These are phyloP conservation scores for Drosophila villosipedis DNA, from an alignment of 2,888 invertebrate species.

Conservation along the genomic window DNA sequence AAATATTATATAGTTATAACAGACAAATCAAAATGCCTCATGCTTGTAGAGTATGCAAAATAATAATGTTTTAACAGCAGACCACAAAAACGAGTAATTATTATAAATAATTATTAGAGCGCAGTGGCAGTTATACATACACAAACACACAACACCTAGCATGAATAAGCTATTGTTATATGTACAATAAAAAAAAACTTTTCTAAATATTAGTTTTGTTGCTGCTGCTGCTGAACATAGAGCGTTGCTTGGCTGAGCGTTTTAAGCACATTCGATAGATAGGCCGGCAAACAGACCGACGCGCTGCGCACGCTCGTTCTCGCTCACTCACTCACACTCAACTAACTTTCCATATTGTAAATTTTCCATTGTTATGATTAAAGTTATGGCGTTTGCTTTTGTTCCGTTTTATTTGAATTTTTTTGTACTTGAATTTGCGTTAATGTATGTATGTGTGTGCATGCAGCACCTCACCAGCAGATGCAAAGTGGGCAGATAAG, in stretches of 20 bases:
- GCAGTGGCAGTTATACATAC: slow-evolving; percentile 66
- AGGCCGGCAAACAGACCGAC: slow-evolving; percentile 36
- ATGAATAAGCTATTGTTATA: slow-evolving; percentile 46
- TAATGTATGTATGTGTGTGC: slow-evolving; percentile 10
- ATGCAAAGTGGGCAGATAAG: slow-evolving; percentile 58
- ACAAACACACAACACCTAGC: slow-evolving; percentile 9
- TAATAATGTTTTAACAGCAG: slow-evolving; percentile 65
- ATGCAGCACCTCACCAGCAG: slow-evolving; percentile 47
- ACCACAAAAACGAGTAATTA: slow-evolving; percentile 68
- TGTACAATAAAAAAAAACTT: slow-evolving; percentile 39
- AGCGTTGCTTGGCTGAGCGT: slow-evolving; percentile 33
- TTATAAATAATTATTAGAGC: slow-evolving; percentile 81
- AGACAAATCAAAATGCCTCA: slow-evolving; percentile 3
- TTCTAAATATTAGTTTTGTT: slow-evolving; percentile 46
- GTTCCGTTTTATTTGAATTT: slow-evolving; percentile 35
- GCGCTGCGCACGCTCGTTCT: slow-evolving; percentile 5
- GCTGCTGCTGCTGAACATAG: slow-evolving; percentile 41
- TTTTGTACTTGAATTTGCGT: not conserved
- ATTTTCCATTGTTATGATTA: slow-evolving; percentile 76
- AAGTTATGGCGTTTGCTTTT: slow-evolving; percentile 60
- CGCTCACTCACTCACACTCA: slow-evolving; percentile 12
- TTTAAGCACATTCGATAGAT: slow-evolving; percentile 56
- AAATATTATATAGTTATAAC: not conserved
- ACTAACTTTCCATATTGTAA: slow-evolving; percentile 69
- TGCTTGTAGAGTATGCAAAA: slow-evolving; percentile 26